Evolutionary conservation across 2,113 vertebrate species (phyloP).

Genomic region (Pyxicephalus adspersus): DNA sequence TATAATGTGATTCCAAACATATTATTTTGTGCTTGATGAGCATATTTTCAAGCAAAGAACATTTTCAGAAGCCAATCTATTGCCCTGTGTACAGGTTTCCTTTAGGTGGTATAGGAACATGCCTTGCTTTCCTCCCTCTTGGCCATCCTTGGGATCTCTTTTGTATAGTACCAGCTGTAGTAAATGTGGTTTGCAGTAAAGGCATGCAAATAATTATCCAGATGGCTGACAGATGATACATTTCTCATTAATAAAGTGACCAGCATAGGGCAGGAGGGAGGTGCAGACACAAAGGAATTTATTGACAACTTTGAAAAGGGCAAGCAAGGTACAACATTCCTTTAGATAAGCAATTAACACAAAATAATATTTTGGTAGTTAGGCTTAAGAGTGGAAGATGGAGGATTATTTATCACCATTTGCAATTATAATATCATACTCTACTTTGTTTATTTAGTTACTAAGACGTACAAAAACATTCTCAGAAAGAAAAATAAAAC

Average conservation of each 20-base stretch:
- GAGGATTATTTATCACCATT: too few relatives aligned
- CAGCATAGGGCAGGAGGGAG: constrained; percentile 31
- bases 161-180: constrained; percentile 4
- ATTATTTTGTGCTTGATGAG: too few relatives aligned
- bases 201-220: constrained; percentile 40
- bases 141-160: not conserved
- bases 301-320: not conserved
- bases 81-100: too few relatives aligned
- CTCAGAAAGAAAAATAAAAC: too few relatives aligned
- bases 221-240: constrained; percentile 49
- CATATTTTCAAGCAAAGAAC: too few relatives aligned
- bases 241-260: constrained; percentile 32
- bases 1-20: too few relatives aligned
- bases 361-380: constrained; percentile 1
- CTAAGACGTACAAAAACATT: too few relatives aligned
- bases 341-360: constrained; percentile 13
- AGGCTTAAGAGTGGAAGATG: not conserved
- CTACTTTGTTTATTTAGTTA: too few relatives aligned
- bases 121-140: constrained; percentile 2
- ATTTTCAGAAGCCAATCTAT: too few relatives aligned
- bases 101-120: constrained; percentile 6
- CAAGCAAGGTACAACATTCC: not conserved
- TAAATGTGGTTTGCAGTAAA: constrained; percentile 17
- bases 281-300: constrained; percentile 21
- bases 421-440: too few relatives aligned